Evolutionary conservation across 2,797 vertebrate genomes (phyloP).

Genomic region (Sebastes iracundus): DNA sequence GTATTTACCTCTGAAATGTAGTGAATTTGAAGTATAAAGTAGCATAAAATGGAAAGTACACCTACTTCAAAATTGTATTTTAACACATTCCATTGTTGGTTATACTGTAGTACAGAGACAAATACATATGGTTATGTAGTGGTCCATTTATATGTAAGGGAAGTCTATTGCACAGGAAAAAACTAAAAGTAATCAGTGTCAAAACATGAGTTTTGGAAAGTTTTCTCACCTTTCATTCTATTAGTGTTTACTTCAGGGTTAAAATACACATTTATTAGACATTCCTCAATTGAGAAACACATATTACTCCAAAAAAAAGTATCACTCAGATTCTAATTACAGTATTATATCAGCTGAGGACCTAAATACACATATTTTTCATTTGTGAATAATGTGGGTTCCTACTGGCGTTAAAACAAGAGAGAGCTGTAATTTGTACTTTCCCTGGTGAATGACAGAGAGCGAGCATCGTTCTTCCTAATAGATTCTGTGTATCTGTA

Average conservation of each 20-base stretch:
- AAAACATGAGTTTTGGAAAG: not conserved
- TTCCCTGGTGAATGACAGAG: not conserved
- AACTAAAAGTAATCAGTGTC: not conserved
- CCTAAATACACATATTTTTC: not conserved
- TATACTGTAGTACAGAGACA: not conserved
- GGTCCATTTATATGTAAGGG: not conserved
- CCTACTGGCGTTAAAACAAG: not conserved
- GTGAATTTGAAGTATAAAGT: not conserved
- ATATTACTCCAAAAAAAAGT: not conserved
- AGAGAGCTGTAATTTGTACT: not conserved
- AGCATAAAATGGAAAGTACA: not conserved
- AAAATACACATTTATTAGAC: not conserved
- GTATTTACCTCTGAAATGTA: not conserved
- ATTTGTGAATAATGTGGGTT: not conserved
- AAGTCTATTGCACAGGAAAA: not conserved
- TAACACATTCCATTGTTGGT: not conserved
- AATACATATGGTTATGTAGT: not conserved
- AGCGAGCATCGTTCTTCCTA: constrained; percentile 2
- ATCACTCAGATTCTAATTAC: not conserved
- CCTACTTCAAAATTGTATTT: not conserved
- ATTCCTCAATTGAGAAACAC: not conserved
- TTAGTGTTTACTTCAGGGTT: not conserved
- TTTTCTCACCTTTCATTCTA: not conserved
- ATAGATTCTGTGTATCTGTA: constrained; percentile 18
- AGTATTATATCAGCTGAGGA: not conserved